phyloP scores from a whole-genome alignment of 2,888 invertebrate species.

The Ennomos fuscantarius region DNA sequence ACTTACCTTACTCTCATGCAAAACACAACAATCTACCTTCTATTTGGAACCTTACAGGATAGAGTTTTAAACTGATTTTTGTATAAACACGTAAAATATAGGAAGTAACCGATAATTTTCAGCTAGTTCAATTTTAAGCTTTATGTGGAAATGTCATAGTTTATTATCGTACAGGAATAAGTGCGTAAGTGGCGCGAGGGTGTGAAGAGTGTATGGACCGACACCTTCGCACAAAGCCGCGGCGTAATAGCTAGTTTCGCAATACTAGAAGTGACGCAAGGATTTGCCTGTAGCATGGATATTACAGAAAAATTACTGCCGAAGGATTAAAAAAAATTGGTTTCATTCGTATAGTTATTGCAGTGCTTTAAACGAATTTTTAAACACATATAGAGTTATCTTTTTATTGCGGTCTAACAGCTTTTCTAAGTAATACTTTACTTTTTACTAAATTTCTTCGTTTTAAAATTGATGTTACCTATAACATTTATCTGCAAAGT shows the following conservation, averaged over 20 bases:
- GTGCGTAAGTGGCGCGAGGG: slow-evolving; percentile 36
- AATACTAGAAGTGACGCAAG: slow-evolving; percentile 51
- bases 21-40: neutral
- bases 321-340: too few relatives aligned
- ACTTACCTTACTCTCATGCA: slow-evolving; percentile 3
- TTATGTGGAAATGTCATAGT: slow-evolving; percentile 9
- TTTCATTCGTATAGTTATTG: too few relatives aligned
- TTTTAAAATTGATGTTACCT: too few relatives aligned
- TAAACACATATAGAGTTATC: too few relatives aligned
- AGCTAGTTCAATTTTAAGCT: slow-evolving; percentile 13
- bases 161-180: neutral
- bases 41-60: slow-evolving; percentile 1
- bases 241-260: slow-evolving; percentile 73
- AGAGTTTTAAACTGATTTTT: slow-evolving; percentile 1
- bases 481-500: too few relatives aligned
- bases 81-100: slow-evolving; percentile 1
- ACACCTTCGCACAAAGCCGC: slow-evolving; percentile 79
- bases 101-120: neutral
- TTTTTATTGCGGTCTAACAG: too few relatives aligned
- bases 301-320: neutral
- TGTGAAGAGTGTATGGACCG: slow-evolving; percentile 63
- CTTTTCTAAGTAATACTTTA: too few relatives aligned
- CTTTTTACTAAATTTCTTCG: too few relatives aligned
- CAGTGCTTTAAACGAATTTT: too few relatives aligned
- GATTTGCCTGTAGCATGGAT: slow-evolving; percentile 37